phyloP scores from a whole-genome alignment of 2,888 invertebrate species.

The Phyllotreta striolata region DNA sequence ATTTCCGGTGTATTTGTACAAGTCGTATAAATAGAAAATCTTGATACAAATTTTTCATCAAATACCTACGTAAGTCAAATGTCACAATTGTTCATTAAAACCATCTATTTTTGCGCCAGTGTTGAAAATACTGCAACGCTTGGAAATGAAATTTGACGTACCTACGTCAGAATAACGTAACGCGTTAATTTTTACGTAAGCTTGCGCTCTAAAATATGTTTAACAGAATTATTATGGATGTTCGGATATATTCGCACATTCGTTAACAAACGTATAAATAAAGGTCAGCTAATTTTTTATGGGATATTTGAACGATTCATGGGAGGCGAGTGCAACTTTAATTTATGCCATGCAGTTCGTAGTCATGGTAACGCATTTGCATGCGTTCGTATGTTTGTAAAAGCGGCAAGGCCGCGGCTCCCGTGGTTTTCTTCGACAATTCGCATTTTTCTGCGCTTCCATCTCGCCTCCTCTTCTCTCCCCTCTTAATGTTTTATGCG shows the following conservation, averaged over 20 bases:
- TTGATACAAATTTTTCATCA: too few relatives aligned
- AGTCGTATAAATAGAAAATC: too few relatives aligned
- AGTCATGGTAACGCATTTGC: slow-evolving; percentile 58
- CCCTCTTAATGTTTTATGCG: slow-evolving; percentile 42
- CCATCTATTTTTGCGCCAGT: too few relatives aligned
- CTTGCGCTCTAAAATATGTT: not conserved
- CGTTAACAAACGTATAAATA: slow-evolving; percentile 7
- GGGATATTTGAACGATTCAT: slow-evolving; percentile 14
- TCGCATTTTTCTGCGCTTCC: slow-evolving; percentile 48
- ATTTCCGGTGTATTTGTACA: too few relatives aligned
- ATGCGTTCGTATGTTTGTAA: slow-evolving; percentile 53
- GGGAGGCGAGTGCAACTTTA: slow-evolving; percentile 45
- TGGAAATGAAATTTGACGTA: too few relatives aligned
- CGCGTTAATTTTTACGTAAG: too few relatives aligned
- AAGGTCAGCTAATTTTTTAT: slow-evolving; percentile 14
- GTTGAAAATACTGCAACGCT: too few relatives aligned
- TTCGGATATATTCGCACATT: not conserved
- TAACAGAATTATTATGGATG: not conserved
- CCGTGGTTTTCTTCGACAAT: slow-evolving; percentile 49
- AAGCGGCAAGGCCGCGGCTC: slow-evolving; percentile 45
- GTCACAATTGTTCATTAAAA: too few relatives aligned
- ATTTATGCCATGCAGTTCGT: slow-evolving; percentile 58
- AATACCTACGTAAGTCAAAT: too few relatives aligned
- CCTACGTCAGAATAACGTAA: too few relatives aligned
- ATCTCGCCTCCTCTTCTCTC: slow-evolving; percentile 34